Evolutionary conservation across 2,797 vertebrate genomes (phyloP).

Genomic region (Cygnus olor): DNA sequence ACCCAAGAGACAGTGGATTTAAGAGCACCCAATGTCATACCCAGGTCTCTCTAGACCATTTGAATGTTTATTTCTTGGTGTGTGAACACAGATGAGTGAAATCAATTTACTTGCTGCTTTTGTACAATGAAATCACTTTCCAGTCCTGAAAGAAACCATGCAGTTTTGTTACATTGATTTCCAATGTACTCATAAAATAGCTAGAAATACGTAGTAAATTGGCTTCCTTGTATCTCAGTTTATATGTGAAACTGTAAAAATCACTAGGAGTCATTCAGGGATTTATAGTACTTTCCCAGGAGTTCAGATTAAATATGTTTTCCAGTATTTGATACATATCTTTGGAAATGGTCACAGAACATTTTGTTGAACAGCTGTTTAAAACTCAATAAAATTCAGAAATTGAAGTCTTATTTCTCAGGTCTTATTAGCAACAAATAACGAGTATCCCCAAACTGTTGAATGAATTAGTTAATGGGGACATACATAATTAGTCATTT

Average conservation of each 20-base stretch:
- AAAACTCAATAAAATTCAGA: fast-evolving
- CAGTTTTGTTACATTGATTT: not conserved
- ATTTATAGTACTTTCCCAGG: not conserved
- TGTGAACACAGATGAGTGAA: not conserved
- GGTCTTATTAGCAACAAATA: not conserved
- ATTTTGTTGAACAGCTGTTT: not conserved
- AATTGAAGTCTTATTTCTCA: not conserved
- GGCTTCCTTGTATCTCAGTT: not conserved
- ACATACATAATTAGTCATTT: not conserved
- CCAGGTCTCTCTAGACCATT: not conserved
- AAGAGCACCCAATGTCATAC: not conserved
- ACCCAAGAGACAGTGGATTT: too few relatives aligned
- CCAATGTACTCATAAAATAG: not conserved
- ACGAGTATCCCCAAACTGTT: not conserved
- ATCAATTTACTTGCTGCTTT: not conserved
- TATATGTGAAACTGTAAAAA: not conserved
- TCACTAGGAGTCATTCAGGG: not conserved
- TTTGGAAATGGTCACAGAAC: not conserved
- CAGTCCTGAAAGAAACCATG: not conserved
- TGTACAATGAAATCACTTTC: not conserved
- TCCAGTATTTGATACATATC: fast-evolving
- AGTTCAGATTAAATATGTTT: not conserved
- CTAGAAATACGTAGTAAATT: not conserved
- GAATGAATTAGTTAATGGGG: not conserved
- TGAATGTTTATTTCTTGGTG: not conserved